A percentile compares a stretch with the other conserved stretches of the same genome.
Evolutionary conservation across 2,113 vertebrate genomes (phyloP).

Genomic region (Strix aluco): DNA sequence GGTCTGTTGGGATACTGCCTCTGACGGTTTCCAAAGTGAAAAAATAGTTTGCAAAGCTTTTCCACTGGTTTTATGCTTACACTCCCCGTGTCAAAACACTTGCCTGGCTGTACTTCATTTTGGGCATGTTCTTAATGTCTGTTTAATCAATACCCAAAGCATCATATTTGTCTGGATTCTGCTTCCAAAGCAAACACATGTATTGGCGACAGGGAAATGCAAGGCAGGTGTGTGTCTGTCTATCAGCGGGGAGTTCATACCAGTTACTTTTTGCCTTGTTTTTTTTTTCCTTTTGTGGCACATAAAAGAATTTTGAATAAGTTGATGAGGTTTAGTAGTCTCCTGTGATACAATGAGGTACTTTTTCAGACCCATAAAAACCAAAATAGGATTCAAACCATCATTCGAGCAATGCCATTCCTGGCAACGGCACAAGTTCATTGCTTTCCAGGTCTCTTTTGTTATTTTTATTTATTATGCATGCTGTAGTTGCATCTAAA

Average conservation of each 20-base stretch:
- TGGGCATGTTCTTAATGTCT: neutral
- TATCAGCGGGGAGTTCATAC: neutral
- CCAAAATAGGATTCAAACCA: neutral
- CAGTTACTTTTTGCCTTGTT: neutral
- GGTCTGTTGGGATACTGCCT: neutral
- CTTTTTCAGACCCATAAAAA: constrained; percentile 34
- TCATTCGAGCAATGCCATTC: neutral
- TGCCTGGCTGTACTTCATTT: neutral
- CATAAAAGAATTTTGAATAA: constrained; percentile 35
- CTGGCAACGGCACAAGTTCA: constrained; percentile 1
- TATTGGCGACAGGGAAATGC: neutral
- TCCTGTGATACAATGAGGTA: neutral
- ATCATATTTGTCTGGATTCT: neutral
- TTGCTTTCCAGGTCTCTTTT: constrained; percentile 28
- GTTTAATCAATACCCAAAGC: neutral
- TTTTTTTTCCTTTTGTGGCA: neutral
- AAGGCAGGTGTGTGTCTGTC: constrained; percentile 23
- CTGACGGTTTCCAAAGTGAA: neutral
- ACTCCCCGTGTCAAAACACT: neutral
- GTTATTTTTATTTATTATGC: constrained; percentile 44
- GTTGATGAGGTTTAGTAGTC: constrained; percentile 18
- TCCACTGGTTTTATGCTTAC: neutral
- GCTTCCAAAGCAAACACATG: neutral
- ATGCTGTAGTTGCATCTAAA: neutral
- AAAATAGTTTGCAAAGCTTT: neutral